Base-by-base conservation (phyloP, 2,888 invertebrate genomes). In the Lottia gigantea region DNA sequence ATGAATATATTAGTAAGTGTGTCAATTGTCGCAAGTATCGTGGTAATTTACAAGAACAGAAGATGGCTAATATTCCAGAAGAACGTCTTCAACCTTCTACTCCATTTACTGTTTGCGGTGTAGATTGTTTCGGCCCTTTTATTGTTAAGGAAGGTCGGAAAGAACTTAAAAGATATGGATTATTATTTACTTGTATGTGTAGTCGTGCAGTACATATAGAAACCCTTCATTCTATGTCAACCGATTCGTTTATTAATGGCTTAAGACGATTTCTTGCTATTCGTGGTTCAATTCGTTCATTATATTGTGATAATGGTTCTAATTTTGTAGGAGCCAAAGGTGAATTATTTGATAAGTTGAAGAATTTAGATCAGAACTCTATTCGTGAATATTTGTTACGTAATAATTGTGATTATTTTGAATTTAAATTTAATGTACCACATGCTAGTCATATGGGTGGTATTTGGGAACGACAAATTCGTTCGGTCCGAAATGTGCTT, bases 41-140 rank as follows among this genome's bases (percentile, higher is more conserved):
- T 15, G 80, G 81, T 6, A 31, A 31, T 4, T 6, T 4, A 31
- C 31, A 31, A 31, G 31, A 31, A 4, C 31, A 31, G 31, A 31
- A 31, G 65, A 87, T 86, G 86, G 82, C 84, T 0, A 76, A 83
- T 26, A 74, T 88, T 12, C 87, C 88, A 0, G 16, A 40, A 7
- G 77, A 81, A 7, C 70, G 89, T 69, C 76, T 87, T 2, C 73
- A 71, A 2, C 72, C 76, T 6, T 71, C 74, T 3, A 46, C 71
- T 7, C 82, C 86, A 7, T 89, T 88, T 73, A 62, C 75, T 1
- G 72, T 81, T 62, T 68, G 74, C 23, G 87, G 85, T 14, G 64
- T 88, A 0, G 88, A 31, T 31, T 31, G 31, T 31, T 31, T 31
- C 31, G 31, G 31, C 31, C 31, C 31, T 4, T 78, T 81, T 19